phyloP scores from a whole-genome alignment of 2,797 vertebrate species.

The Acanthurus tractus region DNA sequence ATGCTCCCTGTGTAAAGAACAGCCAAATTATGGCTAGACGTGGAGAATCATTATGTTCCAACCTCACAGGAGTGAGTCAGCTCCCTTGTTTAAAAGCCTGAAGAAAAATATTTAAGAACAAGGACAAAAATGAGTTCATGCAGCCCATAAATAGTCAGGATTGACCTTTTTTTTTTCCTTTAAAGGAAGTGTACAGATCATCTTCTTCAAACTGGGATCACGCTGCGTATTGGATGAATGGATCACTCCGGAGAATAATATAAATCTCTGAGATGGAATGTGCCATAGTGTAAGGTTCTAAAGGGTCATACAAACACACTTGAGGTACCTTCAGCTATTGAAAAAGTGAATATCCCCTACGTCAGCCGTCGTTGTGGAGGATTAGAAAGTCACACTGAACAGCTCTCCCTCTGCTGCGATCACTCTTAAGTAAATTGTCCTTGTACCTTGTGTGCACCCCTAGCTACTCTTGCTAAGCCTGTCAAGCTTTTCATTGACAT shows the following conservation, averaged over 20 bases:
- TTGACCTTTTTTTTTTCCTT: neutral
- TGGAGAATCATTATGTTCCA: slow-evolving; percentile 8
- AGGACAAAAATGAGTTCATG: neutral
- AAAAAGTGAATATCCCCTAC: neutral
- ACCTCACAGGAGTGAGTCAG: neutral
- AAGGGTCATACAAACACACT: neutral
- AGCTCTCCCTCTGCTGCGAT: too few species aligned
- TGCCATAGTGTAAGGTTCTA: neutral
- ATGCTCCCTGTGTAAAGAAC: neutral
- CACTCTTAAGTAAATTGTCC: too few species aligned
- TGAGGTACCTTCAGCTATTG: neutral
- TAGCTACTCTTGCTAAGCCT: too few species aligned
- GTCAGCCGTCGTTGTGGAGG: neutral
- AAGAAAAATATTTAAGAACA: neutral
- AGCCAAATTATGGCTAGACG: neutral
- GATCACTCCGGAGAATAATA: neutral
- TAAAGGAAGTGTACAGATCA: neutral
- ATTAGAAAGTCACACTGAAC: neutral
- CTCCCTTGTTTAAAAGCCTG: neutral
- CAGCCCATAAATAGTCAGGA: neutral
- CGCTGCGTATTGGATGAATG: slow-evolving; percentile 18
- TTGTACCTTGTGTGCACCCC: too few species aligned
- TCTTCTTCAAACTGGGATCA: slow-evolving; percentile 11
- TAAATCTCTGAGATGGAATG: neutral
- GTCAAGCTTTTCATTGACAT: too few species aligned